Conservation (phyloP, 2,113 vertebrate species). For the Empidonax alnorum region DNA sequence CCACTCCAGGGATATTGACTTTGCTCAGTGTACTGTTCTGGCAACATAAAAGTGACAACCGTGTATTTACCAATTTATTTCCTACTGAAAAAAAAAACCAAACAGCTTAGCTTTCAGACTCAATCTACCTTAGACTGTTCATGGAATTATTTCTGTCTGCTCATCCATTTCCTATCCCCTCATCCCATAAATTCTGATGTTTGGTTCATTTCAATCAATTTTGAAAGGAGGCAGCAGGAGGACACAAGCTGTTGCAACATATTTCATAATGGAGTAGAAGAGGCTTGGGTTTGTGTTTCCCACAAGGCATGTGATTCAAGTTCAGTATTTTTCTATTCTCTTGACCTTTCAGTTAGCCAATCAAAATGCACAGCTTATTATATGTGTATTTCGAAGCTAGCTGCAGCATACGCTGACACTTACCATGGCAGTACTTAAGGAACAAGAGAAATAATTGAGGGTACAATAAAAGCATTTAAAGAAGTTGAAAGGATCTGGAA, state of each 20-base stretch:
- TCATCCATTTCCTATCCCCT: neutral
- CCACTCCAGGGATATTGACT: neutral
- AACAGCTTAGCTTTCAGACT: neutral
- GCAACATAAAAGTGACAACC: neutral
- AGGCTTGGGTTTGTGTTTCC: neutral
- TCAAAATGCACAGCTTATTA: neutral
- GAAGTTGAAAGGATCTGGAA: neutral
- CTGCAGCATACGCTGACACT: neutral
- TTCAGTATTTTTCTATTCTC: neutral
- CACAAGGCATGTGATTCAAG: neutral
- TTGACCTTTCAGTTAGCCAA: neutral
- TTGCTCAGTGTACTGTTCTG: neutral
- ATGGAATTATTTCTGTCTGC: neutral
- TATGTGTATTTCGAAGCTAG: neutral
- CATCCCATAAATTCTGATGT: neutral
- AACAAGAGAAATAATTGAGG: neutral
- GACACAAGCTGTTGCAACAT: neutral
- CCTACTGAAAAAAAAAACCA: neutral
- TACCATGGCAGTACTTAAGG: neutral
- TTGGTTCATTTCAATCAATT: neutral
- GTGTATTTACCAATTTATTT: neutral
- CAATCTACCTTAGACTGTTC: neutral
- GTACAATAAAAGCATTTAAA: fast-evolving
- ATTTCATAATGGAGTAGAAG: neutral
- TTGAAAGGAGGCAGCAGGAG: neutral